Evolutionary conservation across 1,140 invertebrate genomes (phyloP), one percentile per base, ranked within the genome.

Genomic region (Drosophila subobscura): DNA sequence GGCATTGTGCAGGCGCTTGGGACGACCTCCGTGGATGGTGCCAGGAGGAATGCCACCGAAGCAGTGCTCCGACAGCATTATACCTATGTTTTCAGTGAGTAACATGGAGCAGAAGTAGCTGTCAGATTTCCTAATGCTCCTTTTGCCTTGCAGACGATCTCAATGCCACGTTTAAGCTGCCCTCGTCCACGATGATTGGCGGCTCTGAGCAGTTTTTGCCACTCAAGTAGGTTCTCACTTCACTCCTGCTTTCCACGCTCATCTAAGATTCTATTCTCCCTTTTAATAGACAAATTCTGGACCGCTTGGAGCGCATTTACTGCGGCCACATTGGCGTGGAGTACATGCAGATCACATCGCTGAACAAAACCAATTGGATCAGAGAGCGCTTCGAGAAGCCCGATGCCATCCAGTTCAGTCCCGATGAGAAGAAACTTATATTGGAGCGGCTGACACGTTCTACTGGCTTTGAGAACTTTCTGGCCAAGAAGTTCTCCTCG

Each of bases 401-500:
- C 0, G 94, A 27, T 0, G 60, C 49, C 0, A 52, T 90, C 0
- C 22, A 71, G 2, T 61, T 86, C 7, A 27, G 5, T 2, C 29
- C 68, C 0, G 59, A 66, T 0, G 83, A 90, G 12, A 90, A 90
- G 29, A 72, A 58, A n/a, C 52, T 77, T 0, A 70, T 90, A 1
- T 51, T 90, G 0, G 60, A 88, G 44, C 81, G 88, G 4, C 46
- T 90, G 0, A 67, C 72, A 0, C 79, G 71, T 1, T 49, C 88
- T 1, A 73, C 86, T 1, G 86, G 78, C 60, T 96, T 98, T 91
- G 97, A 98, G 90, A 95, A 94, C 64, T 98, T 97, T 91, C 92
- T 98, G 50, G 96, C 96, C 1, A 96, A 95, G 51, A 99, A 98
- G 91, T 99, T 96, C 93, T 94, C 95, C 0, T 96, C 96, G 0